Percentiles rank a stretch among this genome's conserved stretches.
Evolutionary conservation across 2,113 vertebrate genomes (phyloP).

Genomic region (Hemiprocne comata): DNA sequence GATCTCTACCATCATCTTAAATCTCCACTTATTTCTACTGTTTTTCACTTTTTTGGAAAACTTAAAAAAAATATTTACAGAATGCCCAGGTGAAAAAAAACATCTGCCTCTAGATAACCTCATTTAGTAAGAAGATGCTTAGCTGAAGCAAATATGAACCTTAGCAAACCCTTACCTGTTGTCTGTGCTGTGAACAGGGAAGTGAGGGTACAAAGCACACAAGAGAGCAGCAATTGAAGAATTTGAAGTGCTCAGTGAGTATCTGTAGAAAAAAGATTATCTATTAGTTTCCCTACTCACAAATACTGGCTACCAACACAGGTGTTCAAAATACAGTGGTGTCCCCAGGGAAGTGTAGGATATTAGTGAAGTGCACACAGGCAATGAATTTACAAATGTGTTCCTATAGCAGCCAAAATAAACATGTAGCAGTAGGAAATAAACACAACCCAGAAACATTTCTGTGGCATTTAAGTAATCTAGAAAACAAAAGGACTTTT

Average conservation of each 20-base stretch:
- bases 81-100: background rate
- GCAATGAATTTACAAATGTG: background rate
- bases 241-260: constrained; percentile 94
- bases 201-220: constrained; percentile 95
- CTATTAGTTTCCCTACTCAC: background rate
- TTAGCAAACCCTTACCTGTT: constrained; percentile 82
- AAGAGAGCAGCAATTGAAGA: constrained; percentile 95
- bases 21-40: background rate
- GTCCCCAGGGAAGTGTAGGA: background rate
- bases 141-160: background rate
- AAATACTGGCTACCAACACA: background rate
- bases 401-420: background rate
- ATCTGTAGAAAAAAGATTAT: constrained; percentile 72
- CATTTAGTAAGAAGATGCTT: background rate
- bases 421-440: background rate
- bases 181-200: constrained; percentile 96
- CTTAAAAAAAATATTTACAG: background rate
- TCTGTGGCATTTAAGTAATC: background rate
- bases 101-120: background rate
- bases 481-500: background rate
- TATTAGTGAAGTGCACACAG: background rate
- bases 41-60: background rate
- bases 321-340: background rate
- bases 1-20: background rate
- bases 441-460: background rate